Conservation (phyloP, 2,113 vertebrate species). For the Cinclus cinclus region DNA sequence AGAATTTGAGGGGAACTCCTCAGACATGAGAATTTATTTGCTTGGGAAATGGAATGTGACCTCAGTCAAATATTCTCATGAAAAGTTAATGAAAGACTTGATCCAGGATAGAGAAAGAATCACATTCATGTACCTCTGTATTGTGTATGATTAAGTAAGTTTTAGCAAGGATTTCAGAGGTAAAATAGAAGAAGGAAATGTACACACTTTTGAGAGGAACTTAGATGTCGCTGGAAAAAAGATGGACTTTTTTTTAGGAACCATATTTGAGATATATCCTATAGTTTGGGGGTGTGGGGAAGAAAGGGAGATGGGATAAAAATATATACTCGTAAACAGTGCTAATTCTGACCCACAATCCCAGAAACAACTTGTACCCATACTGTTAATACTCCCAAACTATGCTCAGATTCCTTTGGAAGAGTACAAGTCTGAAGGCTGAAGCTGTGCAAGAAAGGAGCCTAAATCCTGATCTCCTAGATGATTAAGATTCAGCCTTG, state of each 20-base stretch:
- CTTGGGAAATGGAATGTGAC: neutral
- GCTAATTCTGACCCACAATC: neutral
- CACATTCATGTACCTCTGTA: neutral
- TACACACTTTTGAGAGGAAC: neutral
- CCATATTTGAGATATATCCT: neutral
- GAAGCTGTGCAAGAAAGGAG: neutral
- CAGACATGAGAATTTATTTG: neutral
- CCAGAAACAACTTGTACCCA: neutral
- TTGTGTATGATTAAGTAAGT: neutral
- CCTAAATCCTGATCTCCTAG: neutral
- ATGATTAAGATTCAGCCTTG: neutral
- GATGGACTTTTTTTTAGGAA: neutral
- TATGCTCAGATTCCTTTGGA: neutral
- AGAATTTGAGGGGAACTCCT: neutral
- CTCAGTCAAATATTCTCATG: neutral
- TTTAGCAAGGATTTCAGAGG: neutral
- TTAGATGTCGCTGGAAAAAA: neutral
- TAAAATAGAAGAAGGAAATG: neutral
- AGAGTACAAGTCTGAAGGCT: neutral
- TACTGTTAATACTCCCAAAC: neutral
- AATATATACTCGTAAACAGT: neutral
- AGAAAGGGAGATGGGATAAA: neutral
- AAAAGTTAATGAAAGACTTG: neutral
- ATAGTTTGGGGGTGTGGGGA: rapidly evolving
- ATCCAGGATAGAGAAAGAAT: neutral